Evolutionary conservation across 2,113 vertebrate genomes (phyloP), one percentile per base, ranked within the genome.

Genomic region (Ptychochromis oligacanthus): DNA sequence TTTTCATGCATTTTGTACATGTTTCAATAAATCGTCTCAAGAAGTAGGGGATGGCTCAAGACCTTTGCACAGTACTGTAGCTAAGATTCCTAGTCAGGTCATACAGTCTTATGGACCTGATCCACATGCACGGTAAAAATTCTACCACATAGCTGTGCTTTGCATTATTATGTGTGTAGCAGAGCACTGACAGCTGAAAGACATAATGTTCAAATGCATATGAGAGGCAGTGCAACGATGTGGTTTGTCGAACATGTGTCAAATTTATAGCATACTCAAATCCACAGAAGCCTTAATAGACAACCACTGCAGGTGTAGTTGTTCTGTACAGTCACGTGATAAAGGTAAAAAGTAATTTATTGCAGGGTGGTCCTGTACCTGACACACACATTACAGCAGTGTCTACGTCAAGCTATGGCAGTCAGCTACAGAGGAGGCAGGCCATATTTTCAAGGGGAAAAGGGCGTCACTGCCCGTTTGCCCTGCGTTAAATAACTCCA

Each of bases 391-490:
- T 2, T 2, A 14, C 59, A 80, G 79, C 75, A 17, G 89, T 86
- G 88, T 87, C 89, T 84, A 91, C 86, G 82, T 84, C 85, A 72
- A n/a, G 67, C 65, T 38, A 88, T 80, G 90, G 87, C 80, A 88
- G 86, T n/a, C 57, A 2, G 70, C 86, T 75, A 17, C 75, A 61
- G 40, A 80, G 82, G 82, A 80, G 93, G 91, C 80, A 89, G 91
- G 89, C 89, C 90, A 86, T 62, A 83, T 86, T 83, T 88, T 89
- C 89, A 90, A 90, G 91, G 91, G 93, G 90, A 89, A 94, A 93
- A 93, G 94, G 93, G 94, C 93, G 94, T 94, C 86, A 87, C 82
- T 93, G 83, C 90, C 87, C 88, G 15, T 91, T 90, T 91, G 87
- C 87, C 90, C 91, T 76, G 81, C 78, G 72, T 75, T 72, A 59